Percentiles rank a stretch among this genome's conserved stretches.
These are phyloP conservation scores for Cancer borealis DNA, from an alignment of 2,888 invertebrate species.

Conservation along the genomic window DNA sequence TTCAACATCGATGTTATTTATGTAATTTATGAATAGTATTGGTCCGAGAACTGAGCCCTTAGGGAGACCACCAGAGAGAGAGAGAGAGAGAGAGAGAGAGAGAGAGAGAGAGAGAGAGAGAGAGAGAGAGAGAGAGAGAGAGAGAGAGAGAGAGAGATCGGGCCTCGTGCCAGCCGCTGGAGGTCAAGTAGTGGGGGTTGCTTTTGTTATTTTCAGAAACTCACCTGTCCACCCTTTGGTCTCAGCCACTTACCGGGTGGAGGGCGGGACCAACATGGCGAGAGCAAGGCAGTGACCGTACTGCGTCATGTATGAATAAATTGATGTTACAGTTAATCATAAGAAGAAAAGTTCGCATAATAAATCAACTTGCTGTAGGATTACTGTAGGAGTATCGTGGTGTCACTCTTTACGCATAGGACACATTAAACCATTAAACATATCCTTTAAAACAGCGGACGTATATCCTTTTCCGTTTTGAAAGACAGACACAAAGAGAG, in stretches of 20 bases:
- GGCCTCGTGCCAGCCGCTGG: constrained; percentile 30
- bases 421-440: neutral
- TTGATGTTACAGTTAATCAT: neutral
- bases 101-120: too few species aligned
- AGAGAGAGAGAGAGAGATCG: neutral
- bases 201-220: constrained; percentile 32
- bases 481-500: neutral
- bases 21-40: too few species aligned
- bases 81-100: too few species aligned
- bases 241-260: neutral
- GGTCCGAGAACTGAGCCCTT: too few species aligned
- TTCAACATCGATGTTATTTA: too few species aligned
- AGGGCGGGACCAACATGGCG: neutral
- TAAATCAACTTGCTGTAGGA: neutral
- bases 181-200: constrained; percentile 34
- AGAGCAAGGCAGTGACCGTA: neutral
- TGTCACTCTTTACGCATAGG: neutral
- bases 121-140: too few species aligned
- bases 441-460: neutral
- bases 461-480: too few species aligned
- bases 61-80: too few species aligned
- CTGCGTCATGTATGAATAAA: neutral
- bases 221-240: neutral
- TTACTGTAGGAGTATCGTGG: neutral
- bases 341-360: neutral